Conservation (phyloP, 2,113 vertebrate genomes). For the Heterochromis multidens region DNA sequence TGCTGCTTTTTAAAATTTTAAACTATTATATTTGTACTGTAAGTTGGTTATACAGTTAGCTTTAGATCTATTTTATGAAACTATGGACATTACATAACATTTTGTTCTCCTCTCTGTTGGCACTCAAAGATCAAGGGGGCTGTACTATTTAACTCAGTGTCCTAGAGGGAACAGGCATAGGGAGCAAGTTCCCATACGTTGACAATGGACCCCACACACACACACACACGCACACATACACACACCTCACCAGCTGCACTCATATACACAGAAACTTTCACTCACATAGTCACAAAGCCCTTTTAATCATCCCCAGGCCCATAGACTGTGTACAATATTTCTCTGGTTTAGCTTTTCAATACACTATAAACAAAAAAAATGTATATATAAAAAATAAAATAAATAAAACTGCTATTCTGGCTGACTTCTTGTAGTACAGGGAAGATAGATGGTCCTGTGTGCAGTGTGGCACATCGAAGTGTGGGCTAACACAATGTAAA, state of each 20-base stretch:
- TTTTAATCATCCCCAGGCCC: not conserved
- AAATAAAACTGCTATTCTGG: not conserved
- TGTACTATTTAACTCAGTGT: not conserved
- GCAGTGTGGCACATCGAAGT: constrained; percentile 8
- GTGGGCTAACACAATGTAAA: constrained; percentile 33
- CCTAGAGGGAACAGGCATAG: not conserved
- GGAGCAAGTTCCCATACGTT: not conserved
- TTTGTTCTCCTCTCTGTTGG: not conserved
- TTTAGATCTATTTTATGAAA: not conserved
- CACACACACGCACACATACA: not conserved
- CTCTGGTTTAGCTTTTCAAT: constrained; percentile 4
- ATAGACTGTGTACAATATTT: constrained; percentile 3
- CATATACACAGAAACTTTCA: not conserved
- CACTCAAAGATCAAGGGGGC: not conserved
- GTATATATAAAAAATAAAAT: not conserved
- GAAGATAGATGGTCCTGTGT: constrained; percentile 35
- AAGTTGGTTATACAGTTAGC: not conserved
- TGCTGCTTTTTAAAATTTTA: not conserved
- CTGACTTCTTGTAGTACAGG: constrained; percentile 1
- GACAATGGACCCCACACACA: not conserved
- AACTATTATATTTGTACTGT: not conserved
- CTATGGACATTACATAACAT: not conserved
- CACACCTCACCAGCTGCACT: too few relatives aligned
- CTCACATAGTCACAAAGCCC: not conserved
- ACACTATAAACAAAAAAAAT: not conserved